These are phyloP conservation scores for Cantharis nigra DNA, from an alignment of 2,888 invertebrate genomes.

Conservation along the genomic window DNA sequence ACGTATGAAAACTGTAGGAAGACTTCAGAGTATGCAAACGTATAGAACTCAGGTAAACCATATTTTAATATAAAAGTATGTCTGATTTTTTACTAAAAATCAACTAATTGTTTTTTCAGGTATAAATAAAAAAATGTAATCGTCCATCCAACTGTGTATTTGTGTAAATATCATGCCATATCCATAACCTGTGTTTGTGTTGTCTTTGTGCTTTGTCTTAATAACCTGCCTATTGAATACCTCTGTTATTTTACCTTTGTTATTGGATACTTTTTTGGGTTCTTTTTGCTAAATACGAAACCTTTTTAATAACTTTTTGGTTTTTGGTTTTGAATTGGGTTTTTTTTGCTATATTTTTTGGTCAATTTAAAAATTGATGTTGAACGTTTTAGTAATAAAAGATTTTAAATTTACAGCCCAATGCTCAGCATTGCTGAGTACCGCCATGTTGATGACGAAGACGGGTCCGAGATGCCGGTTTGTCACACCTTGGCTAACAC, in stretches of 20 bases:
- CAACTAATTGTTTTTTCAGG: neutral
- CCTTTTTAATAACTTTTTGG: conserved; percentile 24
- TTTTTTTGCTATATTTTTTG: conserved; percentile 20
- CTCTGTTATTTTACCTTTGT: conserved; percentile 25
- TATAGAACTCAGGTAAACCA: no score
- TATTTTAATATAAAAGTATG: no score
- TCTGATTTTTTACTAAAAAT: neutral
- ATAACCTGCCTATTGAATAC: conserved; percentile 19
- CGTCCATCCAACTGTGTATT: neutral
- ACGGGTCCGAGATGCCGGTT: conserved; percentile 71
- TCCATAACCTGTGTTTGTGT: conserved; percentile 26
- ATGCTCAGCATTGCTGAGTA: conserved; percentile 78
- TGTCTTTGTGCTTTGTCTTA: conserved; percentile 22
- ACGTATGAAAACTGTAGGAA: no score
- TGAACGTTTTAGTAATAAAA: conserved; percentile 22
- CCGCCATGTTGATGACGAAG: conserved; percentile 68
- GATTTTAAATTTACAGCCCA: conserved; percentile 69
- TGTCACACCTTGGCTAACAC: conserved; percentile 81
- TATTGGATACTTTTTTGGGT: neutral
- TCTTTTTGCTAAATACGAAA: neutral
- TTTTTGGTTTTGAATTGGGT: conserved; percentile 43
- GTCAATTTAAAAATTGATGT: neutral
- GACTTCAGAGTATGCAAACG: no score
- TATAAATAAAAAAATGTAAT: neutral
- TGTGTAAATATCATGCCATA: conserved; percentile 7